A percentile compares a stretch with the other conserved stretches of the same genome.
phyloP scores from a whole-genome alignment of 2,888 invertebrate genomes.

The Cactoblastis cactorum region DNA sequence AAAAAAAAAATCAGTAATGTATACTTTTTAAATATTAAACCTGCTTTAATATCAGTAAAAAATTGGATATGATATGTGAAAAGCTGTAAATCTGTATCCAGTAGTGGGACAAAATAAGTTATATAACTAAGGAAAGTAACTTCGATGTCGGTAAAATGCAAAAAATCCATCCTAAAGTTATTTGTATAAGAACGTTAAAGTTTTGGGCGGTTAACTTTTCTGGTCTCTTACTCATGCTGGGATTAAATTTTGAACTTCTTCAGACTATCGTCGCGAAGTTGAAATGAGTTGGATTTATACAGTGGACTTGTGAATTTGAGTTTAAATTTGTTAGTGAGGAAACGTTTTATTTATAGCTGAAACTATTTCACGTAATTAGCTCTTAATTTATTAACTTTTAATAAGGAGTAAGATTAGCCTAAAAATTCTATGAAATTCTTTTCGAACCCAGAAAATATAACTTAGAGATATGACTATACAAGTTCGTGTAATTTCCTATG shows the following conservation, averaged over 20 bases:
- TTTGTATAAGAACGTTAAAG: slow-evolving; percentile 31
- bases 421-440: no score
- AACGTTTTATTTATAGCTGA: slow-evolving; percentile 18
- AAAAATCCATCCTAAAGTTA: not conserved
- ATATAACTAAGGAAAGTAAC: not conserved
- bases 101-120: slow-evolving; percentile 25
- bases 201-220: slow-evolving; percentile 66
- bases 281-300: slow-evolving; percentile 61
- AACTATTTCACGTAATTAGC: slow-evolving; percentile 15
- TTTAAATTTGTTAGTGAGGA: slow-evolving; percentile 25
- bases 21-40: no score
- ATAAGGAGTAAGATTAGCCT: no score
- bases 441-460: no score
- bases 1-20: no score
- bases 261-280: slow-evolving; percentile 64
- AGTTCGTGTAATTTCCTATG: no score
- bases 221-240: slow-evolving; percentile 58
- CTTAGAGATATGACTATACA: no score
- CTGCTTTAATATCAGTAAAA: no score
- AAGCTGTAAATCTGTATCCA: no score
- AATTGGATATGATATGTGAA: no score
- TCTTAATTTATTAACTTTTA: not conserved
- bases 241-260: slow-evolving; percentile 71
- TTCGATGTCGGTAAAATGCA: not conserved
- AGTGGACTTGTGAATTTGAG: slow-evolving; percentile 42